A percentile compares a stretch with the other conserved stretches of the same genome.
phyloP scores from a whole-genome alignment of 2,113 vertebrate genomes.

The Hydrolagus affinis region DNA sequence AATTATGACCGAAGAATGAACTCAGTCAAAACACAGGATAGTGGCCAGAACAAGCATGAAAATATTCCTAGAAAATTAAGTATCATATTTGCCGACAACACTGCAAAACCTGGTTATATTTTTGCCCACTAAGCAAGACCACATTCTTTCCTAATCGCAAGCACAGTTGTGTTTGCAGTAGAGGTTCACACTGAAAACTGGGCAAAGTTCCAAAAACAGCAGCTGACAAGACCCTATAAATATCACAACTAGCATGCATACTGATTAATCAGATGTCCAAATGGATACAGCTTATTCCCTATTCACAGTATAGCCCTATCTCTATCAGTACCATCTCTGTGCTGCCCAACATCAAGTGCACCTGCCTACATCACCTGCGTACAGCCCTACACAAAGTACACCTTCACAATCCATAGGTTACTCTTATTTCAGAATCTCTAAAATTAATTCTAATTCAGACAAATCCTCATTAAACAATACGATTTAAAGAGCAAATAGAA shows the following conservation, averaged over 20 bases:
- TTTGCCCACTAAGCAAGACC: background rate
- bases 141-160: conserved; percentile 20
- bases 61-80: background rate
- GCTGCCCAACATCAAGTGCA: too few relatives aligned
- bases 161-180: conserved; percentile 7
- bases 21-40: background rate
- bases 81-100: background rate
- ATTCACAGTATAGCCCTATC: background rate
- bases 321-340: background rate
- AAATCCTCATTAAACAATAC: background rate
- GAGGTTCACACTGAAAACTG: background rate
- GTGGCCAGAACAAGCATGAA: too few relatives aligned
- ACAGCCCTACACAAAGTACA: background rate
- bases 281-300: background rate
- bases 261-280: conserved; percentile 22
- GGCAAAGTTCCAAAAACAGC: conserved; percentile 23
- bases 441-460: background rate
- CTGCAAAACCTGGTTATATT: background rate
- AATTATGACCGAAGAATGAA: background rate
- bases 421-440: background rate
- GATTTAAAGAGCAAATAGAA: background rate
- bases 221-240: conserved; percentile 27
- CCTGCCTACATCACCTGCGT: too few relatives aligned
- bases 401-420: background rate
- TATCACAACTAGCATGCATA: background rate